Evolutionary conservation across 2,113 vertebrate genomes (phyloP).

Genomic region (Pholis gunnellus): DNA sequence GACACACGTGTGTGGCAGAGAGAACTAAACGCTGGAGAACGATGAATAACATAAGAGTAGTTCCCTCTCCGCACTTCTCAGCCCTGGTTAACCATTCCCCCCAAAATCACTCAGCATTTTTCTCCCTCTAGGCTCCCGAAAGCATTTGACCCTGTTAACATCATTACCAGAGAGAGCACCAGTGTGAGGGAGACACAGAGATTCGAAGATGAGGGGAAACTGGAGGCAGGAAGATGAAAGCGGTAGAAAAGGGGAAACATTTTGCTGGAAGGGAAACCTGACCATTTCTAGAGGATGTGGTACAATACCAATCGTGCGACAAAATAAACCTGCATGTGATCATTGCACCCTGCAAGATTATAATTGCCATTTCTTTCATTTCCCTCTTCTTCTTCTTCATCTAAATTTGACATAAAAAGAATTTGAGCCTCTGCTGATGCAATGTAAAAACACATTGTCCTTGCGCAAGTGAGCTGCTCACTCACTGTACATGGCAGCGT

Average conservation of each 20-base stretch:
- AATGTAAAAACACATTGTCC: constrained; percentile 17
- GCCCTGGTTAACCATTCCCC: constrained; percentile 57
- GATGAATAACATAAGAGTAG: constrained; percentile 34
- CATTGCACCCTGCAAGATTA: background rate
- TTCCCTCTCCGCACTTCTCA: constrained; percentile 37
- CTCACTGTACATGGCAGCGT: background rate
- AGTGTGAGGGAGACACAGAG: constrained; percentile 42
- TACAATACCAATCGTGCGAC: background rate
- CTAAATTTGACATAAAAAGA: constrained; percentile 15
- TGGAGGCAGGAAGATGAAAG: constrained; percentile 52
- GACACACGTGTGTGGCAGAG: constrained; percentile 23
- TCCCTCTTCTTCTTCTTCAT: background rate
- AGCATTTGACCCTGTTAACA: constrained; percentile 71
- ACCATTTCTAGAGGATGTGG: constrained; percentile 20
- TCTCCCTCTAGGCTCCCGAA: constrained; percentile 58
- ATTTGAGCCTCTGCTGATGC: constrained; percentile 25
- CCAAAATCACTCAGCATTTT: constrained; percentile 50
- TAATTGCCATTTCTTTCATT: constrained; percentile 19
- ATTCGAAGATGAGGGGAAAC: constrained; percentile 58
- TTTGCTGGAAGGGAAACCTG: constrained; percentile 23
- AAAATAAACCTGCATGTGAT: constrained; percentile 24
- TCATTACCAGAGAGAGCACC: constrained; percentile 68
- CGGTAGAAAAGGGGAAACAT: background rate
- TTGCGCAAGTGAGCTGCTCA: constrained; percentile 15
- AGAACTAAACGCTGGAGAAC: constrained; percentile 39